phyloP scores from a whole-genome alignment of 2,113 vertebrate species.

The Poeciliopsis turrubarensis region DNA sequence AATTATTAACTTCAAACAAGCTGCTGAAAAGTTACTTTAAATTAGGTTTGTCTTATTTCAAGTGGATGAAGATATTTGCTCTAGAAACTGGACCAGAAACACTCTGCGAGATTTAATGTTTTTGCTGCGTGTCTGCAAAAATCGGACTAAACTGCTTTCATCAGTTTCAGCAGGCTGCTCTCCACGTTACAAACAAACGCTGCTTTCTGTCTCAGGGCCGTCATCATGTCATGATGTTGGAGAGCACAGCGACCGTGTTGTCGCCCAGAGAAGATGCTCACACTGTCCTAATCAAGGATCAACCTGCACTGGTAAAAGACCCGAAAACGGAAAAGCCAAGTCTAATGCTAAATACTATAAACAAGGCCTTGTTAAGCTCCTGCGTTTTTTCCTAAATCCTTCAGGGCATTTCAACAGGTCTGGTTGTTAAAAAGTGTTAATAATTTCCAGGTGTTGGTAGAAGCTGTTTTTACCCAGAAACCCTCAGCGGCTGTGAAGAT shows the following conservation, averaged over 20 bases:
- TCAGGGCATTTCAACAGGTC: background rate
- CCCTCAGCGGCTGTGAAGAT: constrained; percentile 80
- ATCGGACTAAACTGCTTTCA: too few species aligned
- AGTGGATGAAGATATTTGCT: too few species aligned
- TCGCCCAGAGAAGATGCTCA: constrained; percentile 77
- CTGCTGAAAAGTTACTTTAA: too few species aligned
- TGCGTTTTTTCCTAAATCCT: background rate
- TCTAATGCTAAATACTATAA: background rate
- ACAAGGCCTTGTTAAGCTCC: background rate
- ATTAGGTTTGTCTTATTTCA: too few species aligned
- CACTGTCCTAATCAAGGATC: constrained; percentile 79
- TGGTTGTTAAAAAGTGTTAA: background rate
- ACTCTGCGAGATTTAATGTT: too few species aligned
- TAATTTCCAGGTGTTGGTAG: constrained; percentile 82
- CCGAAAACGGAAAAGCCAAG: background rate
- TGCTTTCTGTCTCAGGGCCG: constrained; percentile 81
- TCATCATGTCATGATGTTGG: constrained; percentile 80
- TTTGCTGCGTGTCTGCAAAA: background rate
- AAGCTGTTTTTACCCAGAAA: constrained; percentile 87
- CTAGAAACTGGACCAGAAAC: too few species aligned
- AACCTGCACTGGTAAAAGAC: constrained; percentile 80
- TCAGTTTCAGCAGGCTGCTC: background rate
- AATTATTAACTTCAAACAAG: too few species aligned
- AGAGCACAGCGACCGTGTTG: constrained; percentile 75
- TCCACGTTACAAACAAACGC: background rate